Conservation (phyloP, 1,140 invertebrate species). For the Drosophila micromelanica region DNA sequence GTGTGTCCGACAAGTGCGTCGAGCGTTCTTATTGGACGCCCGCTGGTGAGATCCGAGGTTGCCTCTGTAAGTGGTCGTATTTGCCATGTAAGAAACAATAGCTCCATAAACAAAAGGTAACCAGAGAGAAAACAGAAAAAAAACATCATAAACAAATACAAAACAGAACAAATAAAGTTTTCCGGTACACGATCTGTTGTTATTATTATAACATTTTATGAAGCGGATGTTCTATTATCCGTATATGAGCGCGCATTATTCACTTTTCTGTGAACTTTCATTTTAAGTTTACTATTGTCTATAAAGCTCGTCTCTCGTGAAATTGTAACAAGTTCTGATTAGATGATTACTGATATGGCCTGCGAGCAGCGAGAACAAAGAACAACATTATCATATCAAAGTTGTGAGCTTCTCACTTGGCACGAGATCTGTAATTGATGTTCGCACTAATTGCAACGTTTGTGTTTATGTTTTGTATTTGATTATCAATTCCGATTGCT, state of each 20-base stretch:
- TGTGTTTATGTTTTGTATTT: constrained; percentile 21
- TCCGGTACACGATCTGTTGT: constrained; percentile 16
- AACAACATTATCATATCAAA: not conserved
- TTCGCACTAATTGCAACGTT: constrained; percentile 9
- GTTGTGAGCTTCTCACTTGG: too few species aligned
- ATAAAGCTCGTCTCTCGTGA: not conserved
- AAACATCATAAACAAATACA: too few species aligned
- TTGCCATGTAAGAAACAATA: constrained; percentile 35
- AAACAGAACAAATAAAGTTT: constrained; percentile 21
- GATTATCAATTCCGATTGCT: constrained; percentile 18
- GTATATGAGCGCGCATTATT: not conserved
- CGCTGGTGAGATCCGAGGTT: constrained; percentile 5
- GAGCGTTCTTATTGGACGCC: constrained; percentile 23
- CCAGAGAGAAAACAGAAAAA: not conserved
- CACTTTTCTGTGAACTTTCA: constrained; percentile 3
- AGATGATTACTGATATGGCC: constrained; percentile 30
- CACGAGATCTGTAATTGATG: constrained; percentile 30
- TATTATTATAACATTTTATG: not conserved
- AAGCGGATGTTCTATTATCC: constrained; percentile 18
- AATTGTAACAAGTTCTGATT: constrained; percentile 39
- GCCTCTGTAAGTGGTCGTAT: constrained; percentile 5
- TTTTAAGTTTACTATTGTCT: constrained; percentile 10
- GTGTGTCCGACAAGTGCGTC: constrained; percentile 7
- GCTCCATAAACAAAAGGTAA: constrained; percentile 19
- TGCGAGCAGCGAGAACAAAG: constrained; percentile 18